Evolutionary conservation across 2,888 invertebrate species (phyloP).

Genomic region (Pristionchus entomophagus): DNA sequence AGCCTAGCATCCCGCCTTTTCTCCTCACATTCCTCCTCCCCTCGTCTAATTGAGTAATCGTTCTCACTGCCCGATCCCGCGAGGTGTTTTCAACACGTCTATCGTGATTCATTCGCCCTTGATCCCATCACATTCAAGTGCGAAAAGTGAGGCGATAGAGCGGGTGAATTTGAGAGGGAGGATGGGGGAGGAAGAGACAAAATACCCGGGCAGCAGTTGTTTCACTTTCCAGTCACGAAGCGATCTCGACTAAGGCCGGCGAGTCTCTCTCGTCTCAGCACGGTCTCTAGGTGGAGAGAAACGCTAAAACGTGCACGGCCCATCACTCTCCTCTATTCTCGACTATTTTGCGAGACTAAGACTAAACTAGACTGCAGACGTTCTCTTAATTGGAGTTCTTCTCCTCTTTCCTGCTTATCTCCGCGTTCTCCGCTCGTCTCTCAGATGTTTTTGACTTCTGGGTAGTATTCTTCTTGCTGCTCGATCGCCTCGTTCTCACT

Average conservation of each 20-base stretch:
- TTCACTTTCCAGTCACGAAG: no score
- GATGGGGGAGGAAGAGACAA: neutral
- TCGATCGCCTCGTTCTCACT: neutral
- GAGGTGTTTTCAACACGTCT: neutral
- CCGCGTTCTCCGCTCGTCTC: neutral
- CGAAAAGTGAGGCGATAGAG: neutral
- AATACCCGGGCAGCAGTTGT: constrained; percentile 16
- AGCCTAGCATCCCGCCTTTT: no score
- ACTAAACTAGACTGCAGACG: no score
- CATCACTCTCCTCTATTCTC: neutral
- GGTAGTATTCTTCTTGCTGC: neutral
- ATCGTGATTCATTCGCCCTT: constrained; percentile 5
- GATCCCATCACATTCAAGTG: constrained; percentile 19
- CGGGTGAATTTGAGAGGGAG: neutral
- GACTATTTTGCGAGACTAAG: no score
- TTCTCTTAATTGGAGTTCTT: constrained; percentile 1
- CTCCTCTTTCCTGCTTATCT: neutral
- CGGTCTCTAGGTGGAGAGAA: no score
- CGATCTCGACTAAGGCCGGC: no score
- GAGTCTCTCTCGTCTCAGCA: no score
- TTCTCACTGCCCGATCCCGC: neutral
- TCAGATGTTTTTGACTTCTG: no score
- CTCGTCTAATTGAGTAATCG: no score
- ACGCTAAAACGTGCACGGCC: no score
- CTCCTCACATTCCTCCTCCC: neutral